A percentile compares a stretch with the other conserved stretches of the same genome.
Evolutionary conservation across 1,140 invertebrate genomes (phyloP).

Genomic region (Camponotus floridanus): DNA sequence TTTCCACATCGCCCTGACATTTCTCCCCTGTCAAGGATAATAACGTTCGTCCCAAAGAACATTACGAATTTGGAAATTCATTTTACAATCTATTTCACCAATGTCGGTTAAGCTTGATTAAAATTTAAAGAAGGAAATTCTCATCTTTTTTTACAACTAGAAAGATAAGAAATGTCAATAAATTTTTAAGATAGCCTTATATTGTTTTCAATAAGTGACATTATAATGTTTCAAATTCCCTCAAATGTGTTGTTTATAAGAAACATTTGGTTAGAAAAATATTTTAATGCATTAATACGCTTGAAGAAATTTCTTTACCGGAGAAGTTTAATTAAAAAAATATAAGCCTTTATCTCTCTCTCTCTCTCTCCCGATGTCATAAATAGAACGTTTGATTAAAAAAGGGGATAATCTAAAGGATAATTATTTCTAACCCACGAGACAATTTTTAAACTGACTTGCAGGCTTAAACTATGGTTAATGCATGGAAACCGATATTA

Average conservation of each 20-base stretch:
- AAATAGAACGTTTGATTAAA: background rate
- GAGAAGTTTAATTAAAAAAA: background rate
- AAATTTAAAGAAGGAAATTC: background rate
- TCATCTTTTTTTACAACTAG: background rate
- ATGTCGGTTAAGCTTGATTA: slow-evolving; percentile 9
- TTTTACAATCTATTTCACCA: slow-evolving; percentile 17
- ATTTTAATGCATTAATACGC: background rate
- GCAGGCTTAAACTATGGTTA: background rate
- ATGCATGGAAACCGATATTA: background rate
- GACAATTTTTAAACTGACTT: background rate
- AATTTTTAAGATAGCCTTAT: background rate
- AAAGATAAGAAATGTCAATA: background rate
- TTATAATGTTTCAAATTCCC: background rate
- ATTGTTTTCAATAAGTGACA: background rate
- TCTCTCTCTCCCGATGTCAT: background rate
- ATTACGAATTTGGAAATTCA: background rate
- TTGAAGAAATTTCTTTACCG: background rate
- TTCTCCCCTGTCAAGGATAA: slow-evolving; percentile 3
- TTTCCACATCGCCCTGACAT: background rate
- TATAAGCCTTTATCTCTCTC: background rate
- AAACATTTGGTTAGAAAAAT: background rate
- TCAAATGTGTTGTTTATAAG: background rate
- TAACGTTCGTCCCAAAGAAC: slow-evolving; percentile 6
- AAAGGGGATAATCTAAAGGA: background rate
- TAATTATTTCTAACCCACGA: background rate